Base-by-base conservation (phyloP, 2,888 invertebrate genomes). In the Nymphalis c-album region DNA sequence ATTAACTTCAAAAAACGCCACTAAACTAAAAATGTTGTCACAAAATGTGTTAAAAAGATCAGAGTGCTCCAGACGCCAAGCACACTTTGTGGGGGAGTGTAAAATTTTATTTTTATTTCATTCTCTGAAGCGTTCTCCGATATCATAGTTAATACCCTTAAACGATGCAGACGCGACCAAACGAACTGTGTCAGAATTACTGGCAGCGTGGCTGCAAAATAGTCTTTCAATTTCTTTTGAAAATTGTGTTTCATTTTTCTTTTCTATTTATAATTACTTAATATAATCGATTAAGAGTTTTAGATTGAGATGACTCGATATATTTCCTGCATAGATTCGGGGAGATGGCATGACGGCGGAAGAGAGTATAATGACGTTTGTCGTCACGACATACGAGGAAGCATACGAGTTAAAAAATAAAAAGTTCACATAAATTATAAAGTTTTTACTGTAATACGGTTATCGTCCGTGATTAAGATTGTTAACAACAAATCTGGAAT, bases 61-160 rank as follows among this genome's bases (percentile, higher is more conserved):
- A 22, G 16, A 22, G 22, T 61, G 22, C 35, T 62, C 59, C 53
- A 69, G 68, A 69, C 65, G 58, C 6, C 10, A 7, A 50, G 59
- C n/a, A 57, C 35, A 59, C 46, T 60, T 51, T 59, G 59, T 26
- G 51, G 17, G 17, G 40, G 20, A 51, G 53, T 53, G 31, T 64
- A 53, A 60, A 60, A 64, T 31, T 51, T 64, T 65, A 65, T 65
- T 60, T 60, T 65, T 53, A 46, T 64, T 60, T 60, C 46, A 64
- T 60, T 64, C 60, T 58, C 26, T 22, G 22, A 22, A 51, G 51
- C n/a, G 51, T 51, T 16, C 53, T 53, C 26, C 51, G 51, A 50
- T 64, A 64, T 53, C 51, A 64, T 20, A 60, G 60, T 51, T 64
- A 64, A 64, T 53, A 45, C 64, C 58, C 31, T 53, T 60, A 60